Conservation (phyloP, 1,140 invertebrate species). For the Bradynema listronoti region DNA sequence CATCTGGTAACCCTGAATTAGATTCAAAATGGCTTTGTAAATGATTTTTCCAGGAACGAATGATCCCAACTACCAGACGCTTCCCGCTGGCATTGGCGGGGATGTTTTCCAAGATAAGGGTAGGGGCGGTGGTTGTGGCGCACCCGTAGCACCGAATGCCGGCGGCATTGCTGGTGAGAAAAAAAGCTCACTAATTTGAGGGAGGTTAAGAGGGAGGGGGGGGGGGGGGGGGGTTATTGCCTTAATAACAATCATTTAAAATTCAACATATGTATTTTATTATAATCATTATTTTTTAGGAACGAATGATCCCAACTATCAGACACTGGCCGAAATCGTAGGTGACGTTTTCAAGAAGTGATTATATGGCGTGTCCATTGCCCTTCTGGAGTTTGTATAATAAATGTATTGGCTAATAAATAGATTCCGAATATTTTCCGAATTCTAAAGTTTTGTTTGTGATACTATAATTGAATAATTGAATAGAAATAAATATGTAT, state of each 20-base stretch:
- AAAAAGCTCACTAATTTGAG: too few relatives aligned
- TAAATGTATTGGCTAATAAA: too few relatives aligned
- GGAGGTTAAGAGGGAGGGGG: too few relatives aligned
- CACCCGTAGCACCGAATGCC: background rate
- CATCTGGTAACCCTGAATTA: background rate
- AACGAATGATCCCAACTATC: constrained; percentile 28
- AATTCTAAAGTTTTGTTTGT: too few relatives aligned
- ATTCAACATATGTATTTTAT: too few relatives aligned
- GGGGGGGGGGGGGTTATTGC: too few relatives aligned
- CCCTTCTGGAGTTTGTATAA: too few relatives aligned
- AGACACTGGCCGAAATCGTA: constrained; percentile 19
- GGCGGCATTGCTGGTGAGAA: constrained; percentile 5
- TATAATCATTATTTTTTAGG: constrained; percentile 14
- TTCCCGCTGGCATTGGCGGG: constrained; percentile 10
- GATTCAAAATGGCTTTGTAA: background rate
- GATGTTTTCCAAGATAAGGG: constrained; percentile 20
- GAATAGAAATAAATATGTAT: too few relatives aligned
- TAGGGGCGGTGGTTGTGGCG: background rate
- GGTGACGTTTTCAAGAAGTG: constrained; percentile 24
- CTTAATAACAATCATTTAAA: too few relatives aligned
- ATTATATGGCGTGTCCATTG: too few relatives aligned
- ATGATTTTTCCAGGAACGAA: constrained; percentile 3
- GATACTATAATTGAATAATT: too few relatives aligned
- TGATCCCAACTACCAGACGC: constrained; percentile 27
- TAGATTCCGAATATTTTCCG: too few relatives aligned